Evolutionary conservation across 2,113 vertebrate genomes (phyloP).

Genomic region (Poecile atricapillus): DNA sequence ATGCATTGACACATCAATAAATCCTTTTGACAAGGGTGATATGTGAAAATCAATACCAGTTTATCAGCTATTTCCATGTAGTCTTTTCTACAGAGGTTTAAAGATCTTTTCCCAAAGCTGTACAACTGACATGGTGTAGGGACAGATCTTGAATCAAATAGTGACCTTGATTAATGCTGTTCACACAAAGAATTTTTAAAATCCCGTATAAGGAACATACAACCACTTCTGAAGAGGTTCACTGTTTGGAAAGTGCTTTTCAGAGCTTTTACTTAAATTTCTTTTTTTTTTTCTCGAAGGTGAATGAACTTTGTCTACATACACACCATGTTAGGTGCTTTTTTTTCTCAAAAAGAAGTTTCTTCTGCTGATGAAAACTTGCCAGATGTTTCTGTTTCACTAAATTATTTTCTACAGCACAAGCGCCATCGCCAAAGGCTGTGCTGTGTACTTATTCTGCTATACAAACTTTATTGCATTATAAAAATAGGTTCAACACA

Average conservation of each 20-base stretch:
- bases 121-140: slow-evolving; percentile 65
- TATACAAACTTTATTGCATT: background rate
- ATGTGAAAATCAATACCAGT: slow-evolving; percentile 90
- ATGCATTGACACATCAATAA: slow-evolving; percentile 88
- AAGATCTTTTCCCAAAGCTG: slow-evolving; percentile 69
- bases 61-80: slow-evolving; percentile 83
- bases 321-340: background rate
- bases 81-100: slow-evolving; percentile 70
- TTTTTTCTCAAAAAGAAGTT: background rate
- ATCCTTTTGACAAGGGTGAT: slow-evolving; percentile 86
- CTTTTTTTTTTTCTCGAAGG: background rate
- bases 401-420: background rate
- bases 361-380: slow-evolving; percentile 2
- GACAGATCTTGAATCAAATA: slow-evolving; percentile 58
- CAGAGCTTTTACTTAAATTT: background rate
- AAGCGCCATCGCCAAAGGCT: background rate
- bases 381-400: background rate
- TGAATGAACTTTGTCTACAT: background rate
- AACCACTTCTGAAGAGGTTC: background rate
- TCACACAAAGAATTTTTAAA: slow-evolving; percentile 40
- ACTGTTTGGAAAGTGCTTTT: background rate
- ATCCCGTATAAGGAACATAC: background rate
- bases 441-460: background rate
- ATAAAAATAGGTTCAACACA: background rate
- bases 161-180: slow-evolving; percentile 56